A percentile compares a stretch with the other conserved stretches of the same genome.
Evolutionary conservation across 2,797 vertebrate species (phyloP).

Genomic region (Tapirus indicus): DNA sequence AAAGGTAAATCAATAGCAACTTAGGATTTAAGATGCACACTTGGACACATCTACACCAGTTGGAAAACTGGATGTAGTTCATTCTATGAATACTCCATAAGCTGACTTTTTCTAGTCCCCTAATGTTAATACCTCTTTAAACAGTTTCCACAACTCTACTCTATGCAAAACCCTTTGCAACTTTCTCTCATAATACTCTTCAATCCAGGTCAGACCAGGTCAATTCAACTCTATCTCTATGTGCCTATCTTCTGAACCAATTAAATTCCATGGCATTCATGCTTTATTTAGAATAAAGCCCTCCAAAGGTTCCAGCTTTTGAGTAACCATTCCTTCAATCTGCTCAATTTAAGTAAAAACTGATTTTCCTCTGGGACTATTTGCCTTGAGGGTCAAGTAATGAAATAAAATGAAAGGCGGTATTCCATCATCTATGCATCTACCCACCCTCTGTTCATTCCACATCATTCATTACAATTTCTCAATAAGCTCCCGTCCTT

Average conservation of each 20-base stretch:
- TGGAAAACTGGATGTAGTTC: neutral
- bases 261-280: neutral
- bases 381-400: neutral
- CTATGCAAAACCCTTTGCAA: neutral
- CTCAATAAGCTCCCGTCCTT: neutral
- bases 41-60: neutral
- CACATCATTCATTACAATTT: neutral
- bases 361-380: neutral
- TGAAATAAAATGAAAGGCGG: neutral
- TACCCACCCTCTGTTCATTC: neutral
- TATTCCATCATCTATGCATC: neutral
- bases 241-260: neutral
- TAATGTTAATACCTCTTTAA: neutral
- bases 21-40: neutral
- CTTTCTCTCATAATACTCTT: neutral
- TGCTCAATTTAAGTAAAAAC: neutral
- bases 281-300: neutral
- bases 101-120: neutral
- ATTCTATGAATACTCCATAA: neutral
- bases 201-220: neutral
- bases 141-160: neutral
- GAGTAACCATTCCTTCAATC: neutral
- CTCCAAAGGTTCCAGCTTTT: neutral
- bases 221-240: neutral
- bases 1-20: neutral